These are phyloP conservation scores for Neoseiulus cucumeris DNA, from an alignment of 1,140 invertebrate genomes.

Conservation along the genomic window DNA sequence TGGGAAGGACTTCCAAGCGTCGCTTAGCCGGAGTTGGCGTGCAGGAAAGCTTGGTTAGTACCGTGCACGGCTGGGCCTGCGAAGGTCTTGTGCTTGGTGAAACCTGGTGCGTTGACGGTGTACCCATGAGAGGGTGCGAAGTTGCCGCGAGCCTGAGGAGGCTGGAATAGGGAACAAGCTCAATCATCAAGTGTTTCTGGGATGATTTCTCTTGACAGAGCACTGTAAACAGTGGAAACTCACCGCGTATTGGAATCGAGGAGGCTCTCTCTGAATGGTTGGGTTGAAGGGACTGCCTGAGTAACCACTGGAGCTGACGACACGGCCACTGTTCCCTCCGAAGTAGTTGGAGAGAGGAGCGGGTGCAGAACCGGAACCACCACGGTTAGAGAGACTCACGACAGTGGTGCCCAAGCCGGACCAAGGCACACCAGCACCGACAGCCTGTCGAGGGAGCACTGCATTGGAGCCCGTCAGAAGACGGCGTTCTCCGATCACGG, in stretches of 20 bases:
- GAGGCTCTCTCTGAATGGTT: neutral
- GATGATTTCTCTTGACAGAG: neutral
- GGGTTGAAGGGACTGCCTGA: neutral
- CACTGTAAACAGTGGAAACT: too few species aligned
- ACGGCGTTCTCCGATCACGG: constrained; percentile 2
- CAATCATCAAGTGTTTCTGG: neutral
- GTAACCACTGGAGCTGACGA: neutral
- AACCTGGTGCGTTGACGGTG: neutral
- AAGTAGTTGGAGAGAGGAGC: neutral
- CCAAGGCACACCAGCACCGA: neutral
- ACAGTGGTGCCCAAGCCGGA: neutral
- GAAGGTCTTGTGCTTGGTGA: constrained; percentile 9
- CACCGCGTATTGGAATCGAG: constrained; percentile 8
- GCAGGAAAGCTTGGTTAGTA: constrained; percentile 2
- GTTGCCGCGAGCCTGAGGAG: constrained; percentile 5
- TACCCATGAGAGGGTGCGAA: neutral
- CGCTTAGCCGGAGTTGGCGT: neutral
- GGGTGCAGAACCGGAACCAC: neutral
- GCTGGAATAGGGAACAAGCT: neutral
- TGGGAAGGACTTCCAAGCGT: too few species aligned
- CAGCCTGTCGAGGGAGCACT: neutral
- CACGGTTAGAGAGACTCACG: neutral
- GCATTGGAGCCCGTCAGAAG: constrained; percentile 3
- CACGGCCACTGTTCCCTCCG: neutral
- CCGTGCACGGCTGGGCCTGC: neutral